Percentiles rank a stretch among this genome's conserved stretches.
Evolutionary conservation across 2,797 vertebrate genomes (phyloP).

Genomic region (Sardinella longiceps): DNA sequence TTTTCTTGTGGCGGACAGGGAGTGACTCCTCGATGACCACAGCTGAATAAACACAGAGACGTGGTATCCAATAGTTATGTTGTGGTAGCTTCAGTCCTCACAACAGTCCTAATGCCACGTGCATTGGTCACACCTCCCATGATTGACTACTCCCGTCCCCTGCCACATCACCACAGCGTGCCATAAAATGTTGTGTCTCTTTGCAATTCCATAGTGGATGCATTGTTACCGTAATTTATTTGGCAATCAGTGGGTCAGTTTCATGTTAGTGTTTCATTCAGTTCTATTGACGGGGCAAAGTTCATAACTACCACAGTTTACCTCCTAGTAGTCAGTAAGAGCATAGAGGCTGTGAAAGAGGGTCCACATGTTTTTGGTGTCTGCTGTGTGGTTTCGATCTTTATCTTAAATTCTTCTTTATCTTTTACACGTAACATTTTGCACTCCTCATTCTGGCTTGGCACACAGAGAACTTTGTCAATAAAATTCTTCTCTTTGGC

Average conservation of each 20-base stretch:
- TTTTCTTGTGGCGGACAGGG: neutral
- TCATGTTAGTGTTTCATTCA: neutral
- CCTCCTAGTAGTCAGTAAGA: neutral
- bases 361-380: neutral
- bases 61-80: neutral
- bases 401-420: neutral
- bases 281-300: neutral
- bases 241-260: neutral
- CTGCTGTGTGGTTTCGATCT: neutral
- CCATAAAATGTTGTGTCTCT: neutral
- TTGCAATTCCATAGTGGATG: neutral
- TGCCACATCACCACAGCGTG: neutral
- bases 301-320: neutral
- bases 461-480: neutral
- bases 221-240: neutral
- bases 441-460: neutral
- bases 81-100: neutral
- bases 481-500: neutral
- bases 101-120: neutral
- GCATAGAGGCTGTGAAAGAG: neutral
- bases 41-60: conserved; percentile 6
- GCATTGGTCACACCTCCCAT: neutral
- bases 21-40: neutral
- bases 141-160: neutral
- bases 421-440: neutral